Evolutionary conservation across 1,140 invertebrate genomes (phyloP), one percentile per base, ranked within the genome.

Genomic region (Aphaenogaster rudis): DNA sequence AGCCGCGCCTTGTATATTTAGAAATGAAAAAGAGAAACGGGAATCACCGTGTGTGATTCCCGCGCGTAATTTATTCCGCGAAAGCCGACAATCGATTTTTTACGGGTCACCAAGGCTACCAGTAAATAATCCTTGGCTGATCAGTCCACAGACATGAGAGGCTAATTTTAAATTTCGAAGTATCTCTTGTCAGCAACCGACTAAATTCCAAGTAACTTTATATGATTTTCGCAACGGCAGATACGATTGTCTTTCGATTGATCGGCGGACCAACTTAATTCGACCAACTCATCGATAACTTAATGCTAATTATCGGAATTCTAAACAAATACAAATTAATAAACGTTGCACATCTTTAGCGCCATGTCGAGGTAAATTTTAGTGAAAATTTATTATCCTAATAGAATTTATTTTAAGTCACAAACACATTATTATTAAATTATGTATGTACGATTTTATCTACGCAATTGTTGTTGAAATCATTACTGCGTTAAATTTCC

Each of bases 181-280:
- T 74, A 50, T 67, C 36, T 66, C 15, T 54, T 52, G 15, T 17
- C 50, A 50, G n/a, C 2, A 39, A 64, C 0, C 13, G 21, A 15
- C 39, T 72, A 89, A 90, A 90, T 88, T 90, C 21, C 50, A 69
- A 88, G 67, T 87, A 61, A 61, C 11, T 13, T 42, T 45, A 33
- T 86, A 74, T n/a, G 3, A 85, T 36, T 63, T 42, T 71, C 7
- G 17, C 17, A 33, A 72, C 48, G 33, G n/a, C 33, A 17, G 4
- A 21, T 74, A 17, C 39, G 21, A 67, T 69, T 69, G 39, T 71
- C 39, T 76, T 2, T 79, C 59, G 48, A 59, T 67, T 45, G 42
- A 85, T 71, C 9, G 21, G 28, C 45, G 1, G 7, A 36, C 9
- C 33, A 36, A 36, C 21, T 42, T 21, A 21, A 21, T 21, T 21